Percentiles rank a stretch among this genome's conserved stretches.
Evolutionary conservation across 1,140 invertebrate genomes (phyloP).

Genomic region (Vanessa atalanta): DNA sequence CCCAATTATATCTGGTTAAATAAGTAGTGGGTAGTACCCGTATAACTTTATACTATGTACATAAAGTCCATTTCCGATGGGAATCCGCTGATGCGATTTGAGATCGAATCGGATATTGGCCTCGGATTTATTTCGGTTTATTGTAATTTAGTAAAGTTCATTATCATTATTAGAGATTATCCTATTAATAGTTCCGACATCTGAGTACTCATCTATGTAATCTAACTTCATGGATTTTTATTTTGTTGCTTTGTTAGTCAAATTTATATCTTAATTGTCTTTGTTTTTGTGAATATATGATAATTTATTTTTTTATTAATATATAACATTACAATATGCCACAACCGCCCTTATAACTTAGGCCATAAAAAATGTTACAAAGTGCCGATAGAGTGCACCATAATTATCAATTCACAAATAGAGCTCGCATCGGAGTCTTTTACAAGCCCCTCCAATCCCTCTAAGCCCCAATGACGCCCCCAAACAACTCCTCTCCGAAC

Average conservation of each 20-base stretch:
- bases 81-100: slow-evolving; percentile 1
- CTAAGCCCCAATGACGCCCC: slow-evolving; percentile 55
- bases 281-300: not conserved
- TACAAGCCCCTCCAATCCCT: slow-evolving; percentile 49
- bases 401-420: slow-evolving; percentile 76
- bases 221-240: not conserved
- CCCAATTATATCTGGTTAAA: not conserved
- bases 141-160: slow-evolving; percentile 4
- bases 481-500: slow-evolving; percentile 63
- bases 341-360: slow-evolving; percentile 18
- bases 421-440: slow-evolving; percentile 57
- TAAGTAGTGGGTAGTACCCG: not conserved
- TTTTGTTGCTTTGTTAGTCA: no score
- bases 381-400: slow-evolving; percentile 60
- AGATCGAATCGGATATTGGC: slow-evolving; percentile 19
- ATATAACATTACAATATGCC: slow-evolving; percentile 33
- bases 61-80: slow-evolving; percentile 21
- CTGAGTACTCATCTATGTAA: not conserved
- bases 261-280: not conserved
- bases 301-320: not conserved
- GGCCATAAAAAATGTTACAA: slow-evolving; percentile 1
- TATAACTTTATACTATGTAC: slow-evolving; percentile 3
- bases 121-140: slow-evolving; percentile 10
- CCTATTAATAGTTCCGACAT: not conserved
- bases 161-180: not conserved